Evolutionary conservation across 2,888 invertebrate species (phyloP).

Genomic region (Drosophila robusta): DNA sequence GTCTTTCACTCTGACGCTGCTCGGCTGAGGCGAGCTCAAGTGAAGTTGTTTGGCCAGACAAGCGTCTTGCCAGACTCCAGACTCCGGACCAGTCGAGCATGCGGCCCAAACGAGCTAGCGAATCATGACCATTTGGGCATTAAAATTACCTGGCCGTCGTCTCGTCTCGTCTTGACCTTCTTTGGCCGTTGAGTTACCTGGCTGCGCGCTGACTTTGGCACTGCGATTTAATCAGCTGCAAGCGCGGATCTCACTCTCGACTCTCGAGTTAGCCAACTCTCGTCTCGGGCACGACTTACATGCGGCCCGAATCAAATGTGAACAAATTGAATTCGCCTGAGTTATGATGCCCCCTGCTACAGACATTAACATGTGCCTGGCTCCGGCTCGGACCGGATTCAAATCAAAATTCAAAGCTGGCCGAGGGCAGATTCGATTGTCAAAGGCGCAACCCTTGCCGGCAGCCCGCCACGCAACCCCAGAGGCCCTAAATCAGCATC

Average conservation of each 20-base stretch:
- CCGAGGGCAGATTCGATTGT: slow-evolving; percentile 6
- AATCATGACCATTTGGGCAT: slow-evolving; percentile 77
- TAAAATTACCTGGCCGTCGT: slow-evolving; percentile 68
- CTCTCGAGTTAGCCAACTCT: slow-evolving; percentile 36
- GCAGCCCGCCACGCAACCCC: slow-evolving; percentile 1
- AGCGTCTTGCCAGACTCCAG: slow-evolving; percentile 35
- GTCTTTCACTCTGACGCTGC: slow-evolving; percentile 77
- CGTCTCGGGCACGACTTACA: slow-evolving; percentile 27
- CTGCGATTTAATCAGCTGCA: slow-evolving; percentile 45
- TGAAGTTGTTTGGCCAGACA: slow-evolving; percentile 75
- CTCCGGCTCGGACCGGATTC: slow-evolving; percentile 9
- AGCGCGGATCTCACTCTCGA: slow-evolving; percentile 47
- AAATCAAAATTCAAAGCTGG: slow-evolving; percentile 18
- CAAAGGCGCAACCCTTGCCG: slow-evolving; percentile 41
- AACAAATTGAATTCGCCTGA: slow-evolving; percentile 66
- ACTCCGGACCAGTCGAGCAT: slow-evolving; percentile 19
- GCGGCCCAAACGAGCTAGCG: slow-evolving; percentile 55
- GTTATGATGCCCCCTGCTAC: slow-evolving; percentile 58
- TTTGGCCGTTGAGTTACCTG: slow-evolving; percentile 56
- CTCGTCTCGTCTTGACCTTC: slow-evolving; percentile 59
- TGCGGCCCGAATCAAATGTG: slow-evolving; percentile 26
- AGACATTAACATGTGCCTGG: slow-evolving; percentile 34
- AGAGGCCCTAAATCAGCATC: slow-evolving; percentile 54
- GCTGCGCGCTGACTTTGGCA: slow-evolving; percentile 17
- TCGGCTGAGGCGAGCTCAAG: slow-evolving; percentile 30